Percentiles rank a stretch among this genome's conserved stretches.
Evolutionary conservation across 2,888 invertebrate species (phyloP).

Genomic region (Pantelozetes paolii): DNA sequence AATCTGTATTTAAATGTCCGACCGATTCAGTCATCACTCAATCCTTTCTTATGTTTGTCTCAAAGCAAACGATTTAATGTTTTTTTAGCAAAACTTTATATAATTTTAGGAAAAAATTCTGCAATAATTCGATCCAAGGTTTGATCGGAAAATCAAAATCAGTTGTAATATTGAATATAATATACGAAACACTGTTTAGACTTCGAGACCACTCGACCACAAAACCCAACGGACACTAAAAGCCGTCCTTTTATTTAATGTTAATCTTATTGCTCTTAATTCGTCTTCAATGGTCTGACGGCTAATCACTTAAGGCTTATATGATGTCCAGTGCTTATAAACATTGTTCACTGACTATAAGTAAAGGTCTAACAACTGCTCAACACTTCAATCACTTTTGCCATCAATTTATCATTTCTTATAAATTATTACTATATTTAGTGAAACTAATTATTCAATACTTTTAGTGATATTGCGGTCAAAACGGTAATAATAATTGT

Average conservation of each 20-base stretch:
- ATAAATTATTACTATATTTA: background rate
- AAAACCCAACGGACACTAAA: background rate
- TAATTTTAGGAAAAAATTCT: background rate
- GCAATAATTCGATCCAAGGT: conserved; percentile 1
- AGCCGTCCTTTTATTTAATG: background rate
- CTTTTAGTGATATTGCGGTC: conserved; percentile 1
- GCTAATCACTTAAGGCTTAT: background rate
- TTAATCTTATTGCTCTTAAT: background rate
- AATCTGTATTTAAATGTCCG: conserved; percentile 23
- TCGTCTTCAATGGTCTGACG: background rate
- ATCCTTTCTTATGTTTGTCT: background rate
- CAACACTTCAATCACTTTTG: conserved; percentile 29
- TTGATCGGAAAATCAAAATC: background rate
- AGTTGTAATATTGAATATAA: background rate
- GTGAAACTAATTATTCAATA: background rate
- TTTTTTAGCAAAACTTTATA: background rate
- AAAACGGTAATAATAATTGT: background rate
- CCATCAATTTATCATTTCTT: conserved; percentile 33
- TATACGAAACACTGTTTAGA: background rate
- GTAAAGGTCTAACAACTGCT: conserved; percentile 31
- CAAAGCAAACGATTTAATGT: background rate
- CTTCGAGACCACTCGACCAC: background rate
- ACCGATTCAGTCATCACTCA: conserved; percentile 9
- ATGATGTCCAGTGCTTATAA: conserved; percentile 20
- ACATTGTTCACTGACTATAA: background rate